Evolutionary conservation across 2,797 vertebrate species (phyloP).

Genomic region (Dendrocincla fuliginosa): DNA sequence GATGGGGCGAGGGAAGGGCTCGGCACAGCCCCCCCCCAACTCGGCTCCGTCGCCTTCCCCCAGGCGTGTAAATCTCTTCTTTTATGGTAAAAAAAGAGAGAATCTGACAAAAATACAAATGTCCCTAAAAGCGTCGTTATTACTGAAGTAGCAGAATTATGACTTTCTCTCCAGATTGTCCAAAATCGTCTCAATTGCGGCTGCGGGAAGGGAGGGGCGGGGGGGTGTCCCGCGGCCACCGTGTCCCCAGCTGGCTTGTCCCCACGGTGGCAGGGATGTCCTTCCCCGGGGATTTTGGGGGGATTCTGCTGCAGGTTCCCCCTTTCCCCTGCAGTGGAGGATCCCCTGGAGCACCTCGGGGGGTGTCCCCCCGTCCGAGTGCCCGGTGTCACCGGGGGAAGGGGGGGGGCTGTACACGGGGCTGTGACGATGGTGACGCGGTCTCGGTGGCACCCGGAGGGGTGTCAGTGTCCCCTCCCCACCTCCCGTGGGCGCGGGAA

Average conservation of each 20-base stretch:
- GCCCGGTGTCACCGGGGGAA: background rate
- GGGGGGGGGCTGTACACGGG: background rate
- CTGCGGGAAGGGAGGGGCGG: background rate
- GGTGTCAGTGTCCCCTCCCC: background rate
- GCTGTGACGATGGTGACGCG: background rate
- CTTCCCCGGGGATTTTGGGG: background rate
- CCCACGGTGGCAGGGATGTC: background rate
- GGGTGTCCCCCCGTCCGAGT: background rate
- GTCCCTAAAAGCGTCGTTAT: constrained; percentile 48
- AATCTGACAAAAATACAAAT: constrained; percentile 34
- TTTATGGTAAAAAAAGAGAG: constrained; percentile 36
- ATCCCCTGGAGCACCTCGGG: background rate
- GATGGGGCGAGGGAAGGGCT: background rate
- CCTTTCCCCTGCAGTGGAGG: background rate
- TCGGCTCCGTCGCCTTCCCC: background rate
- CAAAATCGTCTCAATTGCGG: background rate
- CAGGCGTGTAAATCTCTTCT: constrained; percentile 20
- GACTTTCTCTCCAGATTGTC: constrained; percentile 62
- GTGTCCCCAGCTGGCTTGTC: background rate
- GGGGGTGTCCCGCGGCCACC: background rate
- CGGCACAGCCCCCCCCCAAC: background rate
- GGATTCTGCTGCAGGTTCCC: too few relatives aligned
- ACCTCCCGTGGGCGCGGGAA: background rate
- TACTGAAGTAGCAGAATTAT: constrained; percentile 54
- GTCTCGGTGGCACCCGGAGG: background rate